phyloP scores from a whole-genome alignment of 2,888 invertebrate genomes.

The Eristalis arbustorum region DNA sequence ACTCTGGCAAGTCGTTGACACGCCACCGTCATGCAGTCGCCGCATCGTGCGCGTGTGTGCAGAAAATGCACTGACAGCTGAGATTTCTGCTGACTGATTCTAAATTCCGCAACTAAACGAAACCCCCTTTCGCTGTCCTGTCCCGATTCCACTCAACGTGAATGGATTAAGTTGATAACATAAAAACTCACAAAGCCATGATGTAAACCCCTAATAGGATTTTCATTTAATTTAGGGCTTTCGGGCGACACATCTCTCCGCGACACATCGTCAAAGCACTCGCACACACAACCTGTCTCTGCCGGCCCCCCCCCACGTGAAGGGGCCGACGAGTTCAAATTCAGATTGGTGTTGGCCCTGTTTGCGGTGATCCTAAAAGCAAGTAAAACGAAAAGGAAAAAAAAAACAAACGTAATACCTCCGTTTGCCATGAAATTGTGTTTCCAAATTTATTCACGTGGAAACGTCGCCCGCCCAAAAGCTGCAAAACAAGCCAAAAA shows the following conservation, averaged over 20 bases:
- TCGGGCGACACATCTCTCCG: constrained; percentile 62
- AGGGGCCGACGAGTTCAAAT: constrained; percentile 32
- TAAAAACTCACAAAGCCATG: constrained; percentile 62
- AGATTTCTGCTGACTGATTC: constrained; percentile 29
- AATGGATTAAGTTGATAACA: constrained; percentile 61
- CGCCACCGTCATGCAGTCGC: neutral
- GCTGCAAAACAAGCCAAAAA: constrained; percentile 47
- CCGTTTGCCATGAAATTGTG: constrained; percentile 46
- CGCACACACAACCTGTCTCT: neutral
- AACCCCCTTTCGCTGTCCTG: neutral
- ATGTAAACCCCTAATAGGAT: constrained; percentile 69
- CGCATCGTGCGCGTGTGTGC: neutral
- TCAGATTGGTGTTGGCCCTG: neutral
- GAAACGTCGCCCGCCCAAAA: constrained; percentile 57
- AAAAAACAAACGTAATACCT: neutral
- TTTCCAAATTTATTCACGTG: constrained; percentile 65
- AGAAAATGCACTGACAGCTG: neutral
- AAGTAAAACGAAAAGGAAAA: neutral
- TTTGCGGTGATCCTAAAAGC: constrained; percentile 13
- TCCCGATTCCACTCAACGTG: neutral
- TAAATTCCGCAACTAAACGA: constrained; percentile 61
- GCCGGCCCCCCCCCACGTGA: neutral
- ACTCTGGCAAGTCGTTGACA: constrained; percentile 54
- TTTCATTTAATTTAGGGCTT: constrained; percentile 70
- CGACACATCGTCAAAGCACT: constrained; percentile 39